Base-by-base conservation (phyloP, 2,888 invertebrate species). In the Esperia sulphurella region DNA sequence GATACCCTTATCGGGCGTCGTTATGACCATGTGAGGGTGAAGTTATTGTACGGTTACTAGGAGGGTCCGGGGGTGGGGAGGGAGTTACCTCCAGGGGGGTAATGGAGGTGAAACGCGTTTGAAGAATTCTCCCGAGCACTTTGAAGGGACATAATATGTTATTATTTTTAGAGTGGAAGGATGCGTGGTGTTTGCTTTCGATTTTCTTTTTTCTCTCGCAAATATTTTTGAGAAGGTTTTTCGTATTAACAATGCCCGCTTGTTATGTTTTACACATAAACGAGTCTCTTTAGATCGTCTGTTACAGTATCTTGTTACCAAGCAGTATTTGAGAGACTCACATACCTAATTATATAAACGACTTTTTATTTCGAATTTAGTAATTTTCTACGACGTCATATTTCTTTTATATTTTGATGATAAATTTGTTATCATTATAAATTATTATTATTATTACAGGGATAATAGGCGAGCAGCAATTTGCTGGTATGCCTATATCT, bases 11-110 rank as follows among this genome's bases (percentile, higher is more conserved):
- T 88, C 88, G 78, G 72, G 78, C 69, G 82, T 83, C 86, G 88
- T 88, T 88, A 88, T 89, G 89, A 89, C 89, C 89, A 89, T 89
- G 88, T 89, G 88, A 89, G 88, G 86, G 86, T 75, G 83, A 75
- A 78, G 82, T 79, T 82, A 83, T 81, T 79, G 81, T 81, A 72
- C 74, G 68, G 69, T 63, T 65, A 65, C 62, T 54, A 65, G 70
- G 72, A 62, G 62, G 71, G 66, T 64, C 61, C 53, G 60, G 61
- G 70, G 64, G 63, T 64, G 56, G 57, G 51, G 47, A 14, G 49
- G 8, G 49, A 44, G 39, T 51, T 53, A 52, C 59, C 61, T 60
- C 55, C 58, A 51, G 56, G 61, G 54, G 60, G 65, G 61, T 68
- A 61, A 74, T 65, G 70, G 71, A 69, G 74, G 74, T 69, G 69